phyloP scores from a whole-genome alignment of 2,888 invertebrate species.

The Cheilosia grossa region DNA sequence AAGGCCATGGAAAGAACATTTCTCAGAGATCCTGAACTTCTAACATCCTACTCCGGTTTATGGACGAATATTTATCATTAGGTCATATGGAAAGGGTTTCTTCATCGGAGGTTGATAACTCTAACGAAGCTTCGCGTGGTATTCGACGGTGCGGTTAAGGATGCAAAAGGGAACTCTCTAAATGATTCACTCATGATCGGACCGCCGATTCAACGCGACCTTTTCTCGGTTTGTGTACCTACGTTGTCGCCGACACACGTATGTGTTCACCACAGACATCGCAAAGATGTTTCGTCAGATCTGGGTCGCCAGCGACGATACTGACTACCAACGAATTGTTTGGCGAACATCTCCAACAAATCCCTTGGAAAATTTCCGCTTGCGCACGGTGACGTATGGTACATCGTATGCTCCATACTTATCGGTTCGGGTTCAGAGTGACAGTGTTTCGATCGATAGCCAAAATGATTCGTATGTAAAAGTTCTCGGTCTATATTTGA shows the following conservation, averaged over 20 bases:
- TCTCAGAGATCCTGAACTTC: slow-evolving; percentile 31
- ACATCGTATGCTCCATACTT: slow-evolving; percentile 64
- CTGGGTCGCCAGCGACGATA: slow-evolving; percentile 42
- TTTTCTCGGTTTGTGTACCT: slow-evolving; percentile 38
- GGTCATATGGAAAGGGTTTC: slow-evolving; percentile 55
- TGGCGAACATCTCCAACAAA: slow-evolving; percentile 52
- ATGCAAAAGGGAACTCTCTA: slow-evolving; percentile 42
- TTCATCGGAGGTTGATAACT: not conserved
- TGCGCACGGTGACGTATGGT: slow-evolving; percentile 70
- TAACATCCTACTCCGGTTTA: slow-evolving; percentile 33
- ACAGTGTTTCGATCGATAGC: not conserved
- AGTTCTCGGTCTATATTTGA: too few species aligned
- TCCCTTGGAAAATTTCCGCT: slow-evolving; percentile 44
- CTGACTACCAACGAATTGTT: slow-evolving; percentile 64
- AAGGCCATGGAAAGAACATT: slow-evolving; percentile 38
- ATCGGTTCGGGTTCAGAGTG: slow-evolving; percentile 46
- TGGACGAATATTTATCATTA: slow-evolving; percentile 61
- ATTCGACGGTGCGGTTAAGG: slow-evolving; percentile 62
- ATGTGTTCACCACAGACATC: slow-evolving; percentile 69
- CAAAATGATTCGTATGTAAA: not conserved
- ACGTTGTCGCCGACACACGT: slow-evolving; percentile 41
- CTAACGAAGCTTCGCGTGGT: slow-evolving; percentile 63
- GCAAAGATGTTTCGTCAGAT: slow-evolving; percentile 73
- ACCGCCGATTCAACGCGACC: slow-evolving; percentile 61
- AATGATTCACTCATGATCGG: slow-evolving; percentile 63